Percentiles rank a stretch among this genome's conserved stretches.
Evolutionary conservation across 2,113 vertebrate genomes (phyloP).

Genomic region (Regulus satrapa): DNA sequence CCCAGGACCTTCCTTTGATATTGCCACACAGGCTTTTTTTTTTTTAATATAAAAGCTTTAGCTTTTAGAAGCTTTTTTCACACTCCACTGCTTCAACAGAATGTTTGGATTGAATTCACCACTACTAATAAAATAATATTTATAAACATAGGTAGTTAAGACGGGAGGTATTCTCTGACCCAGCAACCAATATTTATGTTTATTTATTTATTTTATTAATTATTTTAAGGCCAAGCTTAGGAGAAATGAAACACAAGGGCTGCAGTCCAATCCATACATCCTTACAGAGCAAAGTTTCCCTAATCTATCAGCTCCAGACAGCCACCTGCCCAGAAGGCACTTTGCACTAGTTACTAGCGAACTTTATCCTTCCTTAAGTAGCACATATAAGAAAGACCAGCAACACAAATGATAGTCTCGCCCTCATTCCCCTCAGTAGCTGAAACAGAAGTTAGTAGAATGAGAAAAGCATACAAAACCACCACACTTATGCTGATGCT

Average conservation of each 20-base stretch:
- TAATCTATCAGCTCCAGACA: not conserved
- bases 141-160: not conserved
- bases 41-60: too few species aligned
- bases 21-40: not conserved
- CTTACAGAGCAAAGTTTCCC: not conserved
- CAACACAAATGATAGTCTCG: not conserved
- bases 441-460: not conserved
- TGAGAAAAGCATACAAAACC: not conserved
- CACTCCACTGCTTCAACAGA: not conserved
- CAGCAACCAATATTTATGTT: not conserved
- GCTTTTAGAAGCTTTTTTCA: not conserved
- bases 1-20: not conserved
- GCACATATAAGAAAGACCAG: not conserved
- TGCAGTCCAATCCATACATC: not conserved
- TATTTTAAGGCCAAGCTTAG: not conserved
- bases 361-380: not conserved
- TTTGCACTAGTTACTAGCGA: not conserved
- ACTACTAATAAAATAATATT: not conserved
- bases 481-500: accelerated
- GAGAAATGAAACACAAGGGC: not conserved
- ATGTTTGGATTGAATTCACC: not conserved
- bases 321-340: not conserved
- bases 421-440: not conserved
- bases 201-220: not conserved
- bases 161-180: not conserved